Base-by-base conservation (phyloP, 2,797 vertebrate genomes). In the Percopsis omiscomaycus region DNA sequence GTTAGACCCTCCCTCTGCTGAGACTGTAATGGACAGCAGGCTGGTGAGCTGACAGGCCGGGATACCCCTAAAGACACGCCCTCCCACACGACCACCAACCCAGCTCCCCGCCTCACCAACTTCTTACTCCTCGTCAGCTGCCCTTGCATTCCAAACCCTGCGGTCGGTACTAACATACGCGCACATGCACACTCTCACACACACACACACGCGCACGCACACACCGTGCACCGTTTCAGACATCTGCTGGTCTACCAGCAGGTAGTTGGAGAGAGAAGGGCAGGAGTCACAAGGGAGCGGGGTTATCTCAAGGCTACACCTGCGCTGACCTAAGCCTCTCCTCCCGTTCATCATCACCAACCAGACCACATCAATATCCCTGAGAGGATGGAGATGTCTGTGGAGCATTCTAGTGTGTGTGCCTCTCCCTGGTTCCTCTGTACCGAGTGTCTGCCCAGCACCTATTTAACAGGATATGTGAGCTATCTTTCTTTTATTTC, bases 161-260 rank as follows among this genome's bases (percentile, higher is more conserved):
- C 74, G n/a, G 44, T 64, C 58, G 30, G 83, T 81, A 66, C 80
- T 75, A 71, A 58, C 67, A 69, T 64, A 55, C 71, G n/a, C 45
- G 22, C 37, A 15, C 22, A 22, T 22, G 22, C 22, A 22, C 22
- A 22, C 47, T 27, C 27, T 32, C 3, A 42, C 49, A 13, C 60
- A 42, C 15, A 49, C 8, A 9, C 48, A 30, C 47, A 29, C 59
- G 50, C 47, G 22, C 57, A 52, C 55, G 53, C 63, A 37, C 73
- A 42, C 71, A 61, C 66, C 71, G 59, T 66, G 58, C 68, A 59
- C 71, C 59, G 10, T 80, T 76, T 79, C 76, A 85, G 88, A 89
- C 90, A 89, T 89, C 86, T 88, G 87, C 86, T 89, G 68, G 51
- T 86, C 64, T 73, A 77, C 75, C 84, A 87, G 86, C 86, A 90